Base-by-base conservation (phyloP, 1,140 invertebrate species). In the Anastrepha ludens region DNA sequence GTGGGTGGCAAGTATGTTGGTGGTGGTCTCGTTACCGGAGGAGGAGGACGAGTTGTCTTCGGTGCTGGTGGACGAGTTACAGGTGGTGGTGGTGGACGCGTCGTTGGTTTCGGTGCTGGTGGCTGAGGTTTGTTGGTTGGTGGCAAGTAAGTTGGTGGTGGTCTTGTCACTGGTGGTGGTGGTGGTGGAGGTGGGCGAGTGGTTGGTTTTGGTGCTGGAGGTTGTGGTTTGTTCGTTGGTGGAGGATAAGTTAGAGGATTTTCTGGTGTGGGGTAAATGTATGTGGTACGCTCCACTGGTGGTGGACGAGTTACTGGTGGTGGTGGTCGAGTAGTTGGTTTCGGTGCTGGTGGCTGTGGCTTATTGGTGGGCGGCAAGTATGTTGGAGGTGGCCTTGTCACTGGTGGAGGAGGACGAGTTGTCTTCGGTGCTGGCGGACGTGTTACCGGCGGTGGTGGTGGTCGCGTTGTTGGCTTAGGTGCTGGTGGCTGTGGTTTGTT, bases 221-320 rank as follows among this genome's bases (percentile, higher is more conserved):
- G 55, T 62, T 59, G 90, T 74, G 91, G 90, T 89, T 90, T 65
- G 65, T 91, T 90, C 8, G 91, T 91, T 20, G 90, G 67, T 74
- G 90, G 90, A 62, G 88, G 88, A 3, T 87, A 87, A 13, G 88
- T 87, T 1, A 88, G 86, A 58, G 85, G 85, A 60, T 60, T 50
- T 65, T 9, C 87, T 88, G 74, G 88, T 15, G 11, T 4, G 47
- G 0, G 39, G 62, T 65, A 86, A 15, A 81, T 4, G 44, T 62
- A 58, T 29, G 60, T 70, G 47, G 87, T 86, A 50, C 88, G 29
- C 85, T 88, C 60, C 17, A 67, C 13, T 15, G 87, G 89, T 87
- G 88, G 88, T 47, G 87, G 81, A 1, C 85, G 86, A 39, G 88
- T 87, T 47, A 86, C 47, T 59, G 64, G 67, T 86, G 88, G 89